Percentiles rank a stretch among this genome's conserved stretches.
Conservation (phyloP, 2,888 invertebrate genomes). For the Xanthostigma xanthostigma region DNA sequence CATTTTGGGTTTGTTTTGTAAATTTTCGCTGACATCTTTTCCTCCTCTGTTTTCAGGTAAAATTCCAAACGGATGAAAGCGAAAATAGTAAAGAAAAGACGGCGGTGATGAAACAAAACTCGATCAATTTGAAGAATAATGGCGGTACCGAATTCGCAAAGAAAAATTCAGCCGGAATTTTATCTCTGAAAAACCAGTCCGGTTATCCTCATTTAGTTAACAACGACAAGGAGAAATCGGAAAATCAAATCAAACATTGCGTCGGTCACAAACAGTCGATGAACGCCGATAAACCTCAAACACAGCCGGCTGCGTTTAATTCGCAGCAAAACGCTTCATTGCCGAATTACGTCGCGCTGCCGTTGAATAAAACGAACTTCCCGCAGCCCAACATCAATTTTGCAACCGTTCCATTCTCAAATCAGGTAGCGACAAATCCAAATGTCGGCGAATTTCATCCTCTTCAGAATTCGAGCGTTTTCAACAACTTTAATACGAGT, state of each 20-base stretch:
- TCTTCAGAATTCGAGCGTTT: too few species aligned
- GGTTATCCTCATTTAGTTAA: constrained; percentile 36
- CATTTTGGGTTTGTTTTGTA: too few species aligned
- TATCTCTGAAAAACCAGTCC: constrained; percentile 36
- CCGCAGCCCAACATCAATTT: too few species aligned
- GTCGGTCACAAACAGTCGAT: not conserved
- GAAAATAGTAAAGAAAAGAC: constrained; percentile 22
- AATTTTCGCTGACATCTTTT: not conserved
- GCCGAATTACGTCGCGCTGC: too few species aligned
- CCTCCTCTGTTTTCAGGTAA: constrained; percentile 28
- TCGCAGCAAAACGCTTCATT: too few species aligned
- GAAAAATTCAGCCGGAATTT: constrained; percentile 34
- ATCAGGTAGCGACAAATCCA: too few species aligned
- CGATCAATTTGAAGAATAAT: constrained; percentile 22
- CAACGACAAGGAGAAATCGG: constrained; percentile 25
- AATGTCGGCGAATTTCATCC: too few species aligned
- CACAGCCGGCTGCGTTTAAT: not conserved
- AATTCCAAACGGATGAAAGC: constrained; percentile 32
- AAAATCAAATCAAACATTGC: constrained; percentile 18
- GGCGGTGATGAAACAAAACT: constrained; percentile 26
- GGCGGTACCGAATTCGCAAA: constrained; percentile 29
- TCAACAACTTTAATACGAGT: too few species aligned
- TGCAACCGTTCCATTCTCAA: too few species aligned
- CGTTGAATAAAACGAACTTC: too few species aligned
- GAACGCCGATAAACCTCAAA: not conserved